Evolutionary conservation across 2,888 invertebrate genomes (phyloP).

Genomic region (Helicoverpa assulta): DNA sequence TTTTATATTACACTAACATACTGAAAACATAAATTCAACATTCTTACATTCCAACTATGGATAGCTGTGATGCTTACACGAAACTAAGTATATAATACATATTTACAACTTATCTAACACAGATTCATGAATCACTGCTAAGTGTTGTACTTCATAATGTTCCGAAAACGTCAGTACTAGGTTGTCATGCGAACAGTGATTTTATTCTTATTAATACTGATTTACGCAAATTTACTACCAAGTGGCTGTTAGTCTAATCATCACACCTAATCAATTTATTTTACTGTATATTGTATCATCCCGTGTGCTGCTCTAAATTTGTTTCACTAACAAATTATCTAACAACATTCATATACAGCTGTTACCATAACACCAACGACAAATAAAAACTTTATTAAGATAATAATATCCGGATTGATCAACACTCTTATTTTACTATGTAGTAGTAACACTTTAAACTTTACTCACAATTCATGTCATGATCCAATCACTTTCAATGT

Average conservation of each 20-base stretch:
- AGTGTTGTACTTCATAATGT: conserved; percentile 57
- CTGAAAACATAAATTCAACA: conserved; percentile 57
- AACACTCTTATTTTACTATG: conserved; percentile 65
- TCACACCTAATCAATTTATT: conserved; percentile 41
- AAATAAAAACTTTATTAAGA: conserved; percentile 77
- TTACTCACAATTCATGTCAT: conserved; percentile 78
- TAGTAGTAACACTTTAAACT: conserved; percentile 69
- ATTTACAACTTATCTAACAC: conserved; percentile 74
- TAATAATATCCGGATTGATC: conserved; percentile 70
- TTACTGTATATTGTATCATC: conserved; percentile 41
- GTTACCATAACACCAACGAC: conserved; percentile 73
- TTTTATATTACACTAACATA: conserved; percentile 46
- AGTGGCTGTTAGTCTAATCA: conserved; percentile 25
- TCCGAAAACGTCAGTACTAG: conserved; percentile 48
- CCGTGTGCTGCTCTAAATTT: conserved; percentile 52
- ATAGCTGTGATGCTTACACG: conserved; percentile 73
- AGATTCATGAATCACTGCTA: conserved; percentile 70
- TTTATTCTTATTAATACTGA: conserved; percentile 74
- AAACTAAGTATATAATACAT: conserved; percentile 64
- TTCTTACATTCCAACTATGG: conserved; percentile 51
- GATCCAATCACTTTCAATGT: conserved; percentile 71
- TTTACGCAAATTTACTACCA: conserved; percentile 54
- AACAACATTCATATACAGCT: conserved; percentile 66
- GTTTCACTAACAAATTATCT: conserved; percentile 51
- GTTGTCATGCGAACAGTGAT: conserved; percentile 61